phyloP scores from a whole-genome alignment of 2,888 invertebrate species.

The Macrosiphum euphorbiae region DNA sequence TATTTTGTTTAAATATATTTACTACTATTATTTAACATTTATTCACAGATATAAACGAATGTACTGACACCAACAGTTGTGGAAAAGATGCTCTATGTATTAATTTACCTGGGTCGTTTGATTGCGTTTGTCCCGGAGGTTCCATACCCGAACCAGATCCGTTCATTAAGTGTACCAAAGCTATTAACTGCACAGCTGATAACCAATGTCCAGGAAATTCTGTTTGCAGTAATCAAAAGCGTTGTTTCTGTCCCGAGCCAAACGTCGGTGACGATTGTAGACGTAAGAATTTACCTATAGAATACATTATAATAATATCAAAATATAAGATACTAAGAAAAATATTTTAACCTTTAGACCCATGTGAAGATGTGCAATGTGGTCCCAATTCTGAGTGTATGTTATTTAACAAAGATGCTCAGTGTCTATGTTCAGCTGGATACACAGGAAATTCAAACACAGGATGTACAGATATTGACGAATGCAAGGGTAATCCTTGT shows the following conservation, averaged over 20 bases:
- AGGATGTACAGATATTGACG: constrained; percentile 90
- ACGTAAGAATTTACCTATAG: constrained; percentile 76
- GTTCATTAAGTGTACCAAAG: constrained; percentile 83
- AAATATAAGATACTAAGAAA: not conserved
- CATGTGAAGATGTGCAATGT: constrained; percentile 88
- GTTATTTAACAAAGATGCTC: constrained; percentile 84
- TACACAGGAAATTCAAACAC: constrained; percentile 80
- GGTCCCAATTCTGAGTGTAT: constrained; percentile 91
- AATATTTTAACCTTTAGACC: constrained; percentile 76
- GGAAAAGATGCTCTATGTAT: constrained; percentile 85
- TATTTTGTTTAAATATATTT: not conserved
- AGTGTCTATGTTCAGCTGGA: constrained; percentile 86
- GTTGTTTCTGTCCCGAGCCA: constrained; percentile 91
- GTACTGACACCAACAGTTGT: constrained; percentile 78
- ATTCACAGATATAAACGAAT: constrained; percentile 83
- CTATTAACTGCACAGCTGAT: constrained; percentile 82
- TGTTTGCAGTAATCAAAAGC: constrained; percentile 81
- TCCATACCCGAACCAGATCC: constrained; percentile 88
- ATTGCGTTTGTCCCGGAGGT: constrained; percentile 85
- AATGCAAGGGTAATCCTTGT: constrained; percentile 86
- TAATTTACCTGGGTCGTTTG: constrained; percentile 83
- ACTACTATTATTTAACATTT: not conserved
- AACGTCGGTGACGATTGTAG: constrained; percentile 92
- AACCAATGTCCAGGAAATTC: constrained; percentile 91
- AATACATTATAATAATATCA: not conserved